These are phyloP conservation scores for Pseudochromis fuscus DNA, from an alignment of 2,797 vertebrate species.

Conservation along the genomic window DNA sequence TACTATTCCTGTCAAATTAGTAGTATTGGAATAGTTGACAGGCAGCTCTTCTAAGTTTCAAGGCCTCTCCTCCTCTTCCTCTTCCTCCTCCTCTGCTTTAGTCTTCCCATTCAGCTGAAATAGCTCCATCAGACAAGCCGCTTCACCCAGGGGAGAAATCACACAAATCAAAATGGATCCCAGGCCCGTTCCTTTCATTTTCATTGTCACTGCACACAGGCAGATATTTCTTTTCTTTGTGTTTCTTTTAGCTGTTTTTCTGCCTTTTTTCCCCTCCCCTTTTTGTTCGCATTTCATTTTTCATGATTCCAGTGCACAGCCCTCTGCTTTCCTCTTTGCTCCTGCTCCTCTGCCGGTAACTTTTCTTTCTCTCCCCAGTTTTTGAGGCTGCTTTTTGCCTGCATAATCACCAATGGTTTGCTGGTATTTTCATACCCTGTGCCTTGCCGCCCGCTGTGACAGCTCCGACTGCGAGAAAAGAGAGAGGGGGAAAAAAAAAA, in stretches of 20 bases:
- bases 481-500: not conserved
- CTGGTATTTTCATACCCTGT: constrained; percentile 53
- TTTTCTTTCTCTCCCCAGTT: constrained; percentile 3
- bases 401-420: constrained; percentile 49
- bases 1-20: constrained; percentile 55
- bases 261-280: not conserved
- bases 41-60: constrained; percentile 33
- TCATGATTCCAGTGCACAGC: constrained; percentile 12
- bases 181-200: not conserved
- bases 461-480: constrained; percentile 35
- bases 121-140: constrained; percentile 15
- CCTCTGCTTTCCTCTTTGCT: constrained; percentile 25
- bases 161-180: constrained; percentile 31
- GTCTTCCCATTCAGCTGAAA: constrained; percentile 6
- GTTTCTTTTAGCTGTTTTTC: not conserved
- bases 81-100: too few species aligned
- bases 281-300: constrained; percentile 29
- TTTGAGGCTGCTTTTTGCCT: constrained; percentile 28
- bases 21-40: constrained; percentile 54
- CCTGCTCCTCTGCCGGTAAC: constrained; percentile 13
- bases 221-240: not conserved
- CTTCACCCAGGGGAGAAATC: constrained; percentile 14
- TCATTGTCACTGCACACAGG: constrained; percentile 9
- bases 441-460: constrained; percentile 55
- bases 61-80: constrained; percentile 4